phyloP scores from a whole-genome alignment of 1,140 invertebrate species.

The Drosophila simulans region DNA sequence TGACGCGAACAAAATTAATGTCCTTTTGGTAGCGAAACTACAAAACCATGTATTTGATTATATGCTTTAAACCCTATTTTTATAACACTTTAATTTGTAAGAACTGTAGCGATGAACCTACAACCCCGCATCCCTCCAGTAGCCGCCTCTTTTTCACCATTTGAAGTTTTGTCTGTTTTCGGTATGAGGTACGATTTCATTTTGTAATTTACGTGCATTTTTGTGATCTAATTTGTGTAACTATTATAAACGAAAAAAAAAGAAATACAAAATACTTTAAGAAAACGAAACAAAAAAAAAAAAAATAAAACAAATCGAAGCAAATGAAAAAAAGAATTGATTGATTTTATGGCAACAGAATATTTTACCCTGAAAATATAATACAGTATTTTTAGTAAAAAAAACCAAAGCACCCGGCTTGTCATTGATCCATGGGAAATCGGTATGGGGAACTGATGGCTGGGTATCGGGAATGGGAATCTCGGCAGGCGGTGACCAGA shows the following conservation, averaged over 20 bases:
- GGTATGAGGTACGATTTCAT: conserved; percentile 68
- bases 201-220: conserved; percentile 81
- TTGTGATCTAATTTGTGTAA: conserved; percentile 83
- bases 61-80: conserved; percentile 54
- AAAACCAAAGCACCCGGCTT: conserved; percentile 34
- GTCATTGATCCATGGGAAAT: conserved; percentile 12
- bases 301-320: conserved; percentile 40
- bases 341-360: conserved; percentile 72
- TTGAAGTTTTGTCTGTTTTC: conserved; percentile 50
- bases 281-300: conserved; percentile 58
- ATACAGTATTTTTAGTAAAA: conserved; percentile 66
- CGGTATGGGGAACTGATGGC: background rate
- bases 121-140: conserved; percentile 36
- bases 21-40: conserved; percentile 40
- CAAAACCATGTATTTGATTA: conserved; percentile 48
- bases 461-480: background rate
- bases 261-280: conserved; percentile 56
- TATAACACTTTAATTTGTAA: conserved; percentile 56
- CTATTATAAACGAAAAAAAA: conserved; percentile 73
- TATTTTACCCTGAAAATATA: conserved; percentile 62
- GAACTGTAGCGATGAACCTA: conserved; percentile 33
- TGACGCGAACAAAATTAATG: conserved; percentile 64
- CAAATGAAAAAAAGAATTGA: conserved; percentile 48
- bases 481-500: conserved; percentile 17
- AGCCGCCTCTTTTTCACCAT: conserved; percentile 52